Evolutionary conservation across 2,797 vertebrate species (phyloP).

Genomic region (Ceryle rudis): DNA sequence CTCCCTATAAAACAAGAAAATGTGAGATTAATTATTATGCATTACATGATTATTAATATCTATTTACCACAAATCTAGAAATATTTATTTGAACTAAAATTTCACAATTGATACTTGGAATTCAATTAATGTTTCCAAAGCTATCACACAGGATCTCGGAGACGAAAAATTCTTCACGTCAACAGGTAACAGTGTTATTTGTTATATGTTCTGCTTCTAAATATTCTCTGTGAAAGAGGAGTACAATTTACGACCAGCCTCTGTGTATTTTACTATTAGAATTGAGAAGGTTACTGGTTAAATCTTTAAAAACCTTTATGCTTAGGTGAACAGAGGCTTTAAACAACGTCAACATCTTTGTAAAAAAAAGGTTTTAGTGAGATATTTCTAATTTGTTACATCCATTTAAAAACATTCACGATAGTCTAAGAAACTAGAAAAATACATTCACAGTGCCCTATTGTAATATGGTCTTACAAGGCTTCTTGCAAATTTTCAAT

Average conservation of each 20-base stretch:
- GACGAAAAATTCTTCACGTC: not conserved
- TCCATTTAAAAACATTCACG: not conserved
- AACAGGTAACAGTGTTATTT: not conserved
- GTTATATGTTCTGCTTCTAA: not conserved
- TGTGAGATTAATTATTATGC: not conserved
- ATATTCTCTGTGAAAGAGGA: not conserved
- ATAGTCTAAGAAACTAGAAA: not conserved
- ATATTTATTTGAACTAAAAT: not conserved
- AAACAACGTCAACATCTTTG: not conserved
- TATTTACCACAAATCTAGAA: not conserved
- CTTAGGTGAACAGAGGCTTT: not conserved
- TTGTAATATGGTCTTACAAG: not conserved
- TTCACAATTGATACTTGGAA: not conserved
- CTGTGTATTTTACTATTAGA: not conserved
- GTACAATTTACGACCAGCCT: not conserved
- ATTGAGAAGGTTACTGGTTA: not conserved
- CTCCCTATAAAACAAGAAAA: conserved; percentile 72
- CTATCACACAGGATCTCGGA: not conserved
- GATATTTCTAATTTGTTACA: not conserved
- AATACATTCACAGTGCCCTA: not conserved
- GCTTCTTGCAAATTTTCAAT: not conserved
- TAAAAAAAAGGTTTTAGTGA: not conserved
- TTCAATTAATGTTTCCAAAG: not conserved
- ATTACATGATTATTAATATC: not conserved
- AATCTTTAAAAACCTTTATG: not conserved